Evolutionary conservation across 1,140 invertebrate genomes (phyloP), one percentile per base, ranked within the genome.

Genomic region (Diploscapter pachys): DNA sequence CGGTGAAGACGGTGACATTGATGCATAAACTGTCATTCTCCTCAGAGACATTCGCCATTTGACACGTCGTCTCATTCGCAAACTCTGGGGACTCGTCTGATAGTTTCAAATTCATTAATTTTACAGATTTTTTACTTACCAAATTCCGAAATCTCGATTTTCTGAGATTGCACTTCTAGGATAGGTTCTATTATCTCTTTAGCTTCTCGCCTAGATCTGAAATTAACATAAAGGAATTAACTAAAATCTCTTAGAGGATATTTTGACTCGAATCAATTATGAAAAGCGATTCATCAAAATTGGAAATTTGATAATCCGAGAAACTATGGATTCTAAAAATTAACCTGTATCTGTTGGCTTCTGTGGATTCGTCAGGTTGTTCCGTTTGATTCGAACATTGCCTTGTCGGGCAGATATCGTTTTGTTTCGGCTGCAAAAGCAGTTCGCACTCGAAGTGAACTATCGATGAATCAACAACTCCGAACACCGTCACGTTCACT

Each of bases 401-500:
- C 1, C 31, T 31, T 31, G 31, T 31, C 31, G 31, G 31, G 31
- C 6, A 55, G 51, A 52, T 2, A 68, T 52, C 50, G 6, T n/a
- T 5, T 6, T 8, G 13, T 54, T 52, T n/a, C 52, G 66, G 66
- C 0, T 55, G 6, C 5, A 68, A 55, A 8, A 52, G 66, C 5
- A 68, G 66, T 68, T 68, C 66, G 48, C 66, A 68, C 52, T 68
- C 66, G 66, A 68, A 68, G 51, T 55, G 56, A 55, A 68, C 66
- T 5, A 68, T 52, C 5, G 66, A 54, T 9, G 48, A 9, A 5
- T 52, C 53, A 55, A 55, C 9, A 48, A 68, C 66, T 52, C 66
- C 66, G 66, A 68, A 68, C 52, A 68, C 66, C 5, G 66, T 55
- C 52, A 68, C 66, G 66, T 68, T 68, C 52, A 55, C 52, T 5